Evolutionary conservation across 2,797 vertebrate species (phyloP).

Genomic region (Silurus aristotelis): DNA sequence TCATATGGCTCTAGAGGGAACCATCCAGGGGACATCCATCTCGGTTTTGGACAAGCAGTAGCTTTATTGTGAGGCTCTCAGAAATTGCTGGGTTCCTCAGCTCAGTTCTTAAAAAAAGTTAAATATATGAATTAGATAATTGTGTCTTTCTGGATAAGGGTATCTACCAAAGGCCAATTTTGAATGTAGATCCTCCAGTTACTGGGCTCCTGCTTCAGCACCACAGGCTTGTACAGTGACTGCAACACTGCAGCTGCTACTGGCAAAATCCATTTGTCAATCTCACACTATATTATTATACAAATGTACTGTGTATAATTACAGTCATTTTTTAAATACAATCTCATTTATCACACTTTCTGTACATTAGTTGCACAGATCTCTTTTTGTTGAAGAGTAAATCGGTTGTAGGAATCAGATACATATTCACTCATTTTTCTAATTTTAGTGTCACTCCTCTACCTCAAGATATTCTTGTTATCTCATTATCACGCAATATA

Average conservation of each 20-base stretch:
- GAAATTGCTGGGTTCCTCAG: background rate
- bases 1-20: background rate
- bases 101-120: too few relatives aligned
- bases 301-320: background rate
- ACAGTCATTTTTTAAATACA: conserved; percentile 3
- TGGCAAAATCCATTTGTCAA: background rate
- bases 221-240: background rate
- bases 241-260: background rate
- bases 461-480: background rate
- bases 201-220: background rate
- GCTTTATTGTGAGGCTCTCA: background rate
- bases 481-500: background rate
- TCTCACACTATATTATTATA: conserved; percentile 1
- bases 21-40: background rate
- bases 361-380: too few relatives aligned
- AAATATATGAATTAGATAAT: too few relatives aligned
- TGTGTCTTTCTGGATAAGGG: too few relatives aligned
- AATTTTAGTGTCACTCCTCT: background rate
- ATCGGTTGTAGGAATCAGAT: background rate
- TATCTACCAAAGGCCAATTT: too few relatives aligned
- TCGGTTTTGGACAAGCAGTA: background rate
- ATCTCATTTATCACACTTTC: background rate
- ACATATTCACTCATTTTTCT: background rate
- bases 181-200: too few relatives aligned
- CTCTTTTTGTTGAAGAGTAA: background rate